phyloP scores from a whole-genome alignment of 92 coral and sea anemone species.

The Porites divaricata region DNA sequence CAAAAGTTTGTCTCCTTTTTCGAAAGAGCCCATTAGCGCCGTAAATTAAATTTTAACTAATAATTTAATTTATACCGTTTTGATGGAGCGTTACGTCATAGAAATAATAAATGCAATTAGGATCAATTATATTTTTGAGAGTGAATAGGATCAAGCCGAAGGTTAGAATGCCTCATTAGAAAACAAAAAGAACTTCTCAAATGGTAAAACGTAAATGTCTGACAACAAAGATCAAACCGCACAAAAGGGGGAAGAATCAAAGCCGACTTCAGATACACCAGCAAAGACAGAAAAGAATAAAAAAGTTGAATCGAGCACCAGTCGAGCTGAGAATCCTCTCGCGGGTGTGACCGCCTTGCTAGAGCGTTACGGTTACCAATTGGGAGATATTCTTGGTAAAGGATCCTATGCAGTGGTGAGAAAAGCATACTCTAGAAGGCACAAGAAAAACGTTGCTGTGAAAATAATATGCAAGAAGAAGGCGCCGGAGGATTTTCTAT shows the following conservation, averaged over 20 bases:
- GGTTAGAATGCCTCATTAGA: conserved; percentile 8
- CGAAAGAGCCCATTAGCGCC: not conserved
- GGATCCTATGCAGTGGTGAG: conserved; percentile 98
- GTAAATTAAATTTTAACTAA: not conserved
- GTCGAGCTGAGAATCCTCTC: conserved; percentile 57
- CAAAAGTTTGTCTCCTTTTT: not conserved
- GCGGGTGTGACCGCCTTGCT: conserved; percentile 89
- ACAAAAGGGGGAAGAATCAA: conserved; percentile 20
- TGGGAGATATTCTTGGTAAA: conserved; percentile 95
- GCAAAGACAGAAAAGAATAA: conserved; percentile 33
- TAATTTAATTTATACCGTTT: not conserved
- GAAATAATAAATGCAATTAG: not conserved
- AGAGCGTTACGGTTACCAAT: conserved; percentile 94
- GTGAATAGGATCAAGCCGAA: conserved; percentile 1
- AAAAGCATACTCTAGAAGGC: conserved; percentile 91
- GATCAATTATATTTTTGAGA: not conserved
- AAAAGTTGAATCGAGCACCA: conserved; percentile 7
- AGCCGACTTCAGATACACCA: not conserved
- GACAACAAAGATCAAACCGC: conserved; percentile 25
- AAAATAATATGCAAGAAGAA: conserved; percentile 98
- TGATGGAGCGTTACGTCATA: conserved; percentile 10
- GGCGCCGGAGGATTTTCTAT: conserved; percentile 97
- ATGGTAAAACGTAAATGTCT: conserved; percentile 31
- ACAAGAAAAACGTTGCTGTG: conserved; percentile 88
- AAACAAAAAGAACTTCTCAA: not conserved